These are phyloP conservation scores for Brienomyrus brachyistius DNA, from an alignment of 2,113 vertebrate genomes.

Conservation along the genomic window DNA sequence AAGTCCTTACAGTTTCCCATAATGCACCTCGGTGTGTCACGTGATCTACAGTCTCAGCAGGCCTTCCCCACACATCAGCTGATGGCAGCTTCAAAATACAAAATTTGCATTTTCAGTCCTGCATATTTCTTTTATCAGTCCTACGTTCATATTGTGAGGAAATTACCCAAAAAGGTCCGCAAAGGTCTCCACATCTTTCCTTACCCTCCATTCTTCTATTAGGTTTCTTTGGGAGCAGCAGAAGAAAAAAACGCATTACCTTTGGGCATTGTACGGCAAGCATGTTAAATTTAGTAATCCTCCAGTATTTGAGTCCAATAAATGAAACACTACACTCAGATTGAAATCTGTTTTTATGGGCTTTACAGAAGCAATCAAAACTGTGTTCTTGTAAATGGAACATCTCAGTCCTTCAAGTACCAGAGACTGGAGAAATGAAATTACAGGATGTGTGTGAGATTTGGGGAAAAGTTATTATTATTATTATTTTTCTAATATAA, in stretches of 20 bases:
- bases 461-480: background rate
- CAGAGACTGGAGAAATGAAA: constrained; percentile 4
- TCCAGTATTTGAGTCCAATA: constrained; percentile 21
- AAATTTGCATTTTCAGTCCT: background rate
- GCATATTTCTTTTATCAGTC: background rate
- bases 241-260: constrained; percentile 11
- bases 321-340: constrained; percentile 17
- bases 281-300: constrained; percentile 25
- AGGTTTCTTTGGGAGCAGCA: background rate
- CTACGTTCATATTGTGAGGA: constrained; percentile 5
- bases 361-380: constrained; percentile 24
- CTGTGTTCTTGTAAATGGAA: constrained; percentile 20
- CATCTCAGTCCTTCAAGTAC: background rate
- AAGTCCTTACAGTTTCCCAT: background rate
- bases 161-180: background rate
- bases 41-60: background rate
- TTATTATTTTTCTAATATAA: background rate
- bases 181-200: background rate
- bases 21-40: background rate
- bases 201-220: constrained; percentile 2
- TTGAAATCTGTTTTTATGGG: constrained; percentile 24
- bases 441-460: background rate
- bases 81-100: background rate
- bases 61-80: background rate
- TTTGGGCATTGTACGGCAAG: constrained; percentile 4